phyloP scores from a whole-genome alignment of 1,140 invertebrate species.

The Sarcophaga peregrina region DNA sequence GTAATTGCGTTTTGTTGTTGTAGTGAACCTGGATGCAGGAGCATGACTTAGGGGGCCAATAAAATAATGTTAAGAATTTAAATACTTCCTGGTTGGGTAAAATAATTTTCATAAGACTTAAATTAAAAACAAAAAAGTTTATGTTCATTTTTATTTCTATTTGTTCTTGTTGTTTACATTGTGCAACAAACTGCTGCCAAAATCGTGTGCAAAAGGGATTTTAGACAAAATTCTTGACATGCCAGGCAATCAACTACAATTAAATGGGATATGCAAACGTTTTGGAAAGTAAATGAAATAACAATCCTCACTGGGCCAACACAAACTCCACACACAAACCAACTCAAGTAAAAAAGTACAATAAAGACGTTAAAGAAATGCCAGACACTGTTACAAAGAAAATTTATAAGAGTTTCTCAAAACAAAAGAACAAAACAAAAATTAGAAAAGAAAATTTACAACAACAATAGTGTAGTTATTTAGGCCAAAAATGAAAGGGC shows the following conservation, averaged over 20 bases:
- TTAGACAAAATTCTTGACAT: background rate
- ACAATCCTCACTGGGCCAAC: no score
- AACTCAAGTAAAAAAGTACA: background rate
- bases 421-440: background rate
- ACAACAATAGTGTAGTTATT: background rate
- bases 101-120: conserved; percentile 22
- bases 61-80: conserved; percentile 39
- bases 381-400: background rate
- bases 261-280: conserved; percentile 1
- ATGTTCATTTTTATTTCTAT: background rate
- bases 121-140: conserved; percentile 9
- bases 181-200: background rate
- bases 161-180: background rate
- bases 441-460: background rate
- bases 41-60: conserved; percentile 15
- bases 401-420: background rate
- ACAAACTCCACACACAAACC: no score
- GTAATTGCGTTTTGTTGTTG: background rate
- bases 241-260: conserved; percentile 12
- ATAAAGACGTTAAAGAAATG: background rate
- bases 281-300: background rate
- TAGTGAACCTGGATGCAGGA: background rate
- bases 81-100: conserved; percentile 31
- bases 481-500: conserved; percentile 13
- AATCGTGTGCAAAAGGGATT: no score